Conservation (phyloP, 2,888 invertebrate genomes). For the Alviniconcha strummeri region DNA sequence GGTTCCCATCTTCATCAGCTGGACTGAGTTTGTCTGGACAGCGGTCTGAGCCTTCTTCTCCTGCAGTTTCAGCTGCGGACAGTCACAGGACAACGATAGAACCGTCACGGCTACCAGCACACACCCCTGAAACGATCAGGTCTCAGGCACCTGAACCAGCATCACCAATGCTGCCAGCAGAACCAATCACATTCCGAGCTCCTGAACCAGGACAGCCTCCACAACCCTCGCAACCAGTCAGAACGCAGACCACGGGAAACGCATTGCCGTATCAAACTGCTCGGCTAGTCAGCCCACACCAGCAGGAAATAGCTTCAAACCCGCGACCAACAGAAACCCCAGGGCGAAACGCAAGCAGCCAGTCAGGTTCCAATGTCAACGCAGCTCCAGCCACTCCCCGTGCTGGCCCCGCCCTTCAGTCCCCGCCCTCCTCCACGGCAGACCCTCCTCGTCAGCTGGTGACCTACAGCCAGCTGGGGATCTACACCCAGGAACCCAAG, state of each 20-base stretch:
- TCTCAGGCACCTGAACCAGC: not conserved
- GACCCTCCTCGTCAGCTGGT: not conserved
- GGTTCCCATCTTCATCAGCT: not conserved
- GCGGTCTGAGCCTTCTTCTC: no score
- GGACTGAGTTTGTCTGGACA: not conserved
- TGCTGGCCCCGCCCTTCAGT: not conserved
- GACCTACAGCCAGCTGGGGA: conserved; percentile 21
- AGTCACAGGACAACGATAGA: no score
- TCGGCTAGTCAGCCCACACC: not conserved
- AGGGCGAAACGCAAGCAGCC: not conserved
- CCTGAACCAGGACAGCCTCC: not conserved
- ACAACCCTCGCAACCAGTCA: not conserved
- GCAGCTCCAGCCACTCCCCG: not conserved
- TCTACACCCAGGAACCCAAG: conserved; percentile 23
- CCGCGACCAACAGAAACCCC: not conserved
- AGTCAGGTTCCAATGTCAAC: not conserved
- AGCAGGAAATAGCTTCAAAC: not conserved
- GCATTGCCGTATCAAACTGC: not conserved
- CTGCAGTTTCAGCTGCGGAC: no score
- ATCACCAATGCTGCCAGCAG: not conserved
- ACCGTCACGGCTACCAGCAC: not conserved
- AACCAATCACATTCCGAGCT: not conserved
- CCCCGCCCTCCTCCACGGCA: not conserved
- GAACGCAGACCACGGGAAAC: not conserved
- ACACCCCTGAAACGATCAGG: not conserved